These are phyloP conservation scores for Microdon myrmicae DNA, from an alignment of 2,888 invertebrate species.

Conservation along the genomic window DNA sequence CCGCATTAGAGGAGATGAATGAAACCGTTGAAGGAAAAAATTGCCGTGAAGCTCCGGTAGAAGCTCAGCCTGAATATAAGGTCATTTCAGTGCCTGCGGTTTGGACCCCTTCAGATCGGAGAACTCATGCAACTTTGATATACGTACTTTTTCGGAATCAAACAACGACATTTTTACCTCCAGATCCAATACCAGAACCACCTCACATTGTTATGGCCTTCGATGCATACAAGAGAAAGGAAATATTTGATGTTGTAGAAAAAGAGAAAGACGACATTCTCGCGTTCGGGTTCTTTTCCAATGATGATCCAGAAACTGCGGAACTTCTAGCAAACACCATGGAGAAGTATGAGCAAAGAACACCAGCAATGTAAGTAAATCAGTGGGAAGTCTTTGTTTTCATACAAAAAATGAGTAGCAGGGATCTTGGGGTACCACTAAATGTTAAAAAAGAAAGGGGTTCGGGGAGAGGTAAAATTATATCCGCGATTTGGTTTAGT, in stretches of 20 bases:
- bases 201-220: conserved; percentile 76
- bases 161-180: conserved; percentile 69
- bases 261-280: conserved; percentile 70
- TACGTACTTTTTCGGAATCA: conserved; percentile 69
- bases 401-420: no score
- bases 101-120: conserved; percentile 70
- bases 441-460: no score
- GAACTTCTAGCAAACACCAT: conserved; percentile 73
- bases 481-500: no score
- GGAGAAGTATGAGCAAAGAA: conserved; percentile 69
- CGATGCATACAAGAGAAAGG: conserved; percentile 74
- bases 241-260: conserved; percentile 70
- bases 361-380: conserved; percentile 58
- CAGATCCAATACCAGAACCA: conserved; percentile 72
- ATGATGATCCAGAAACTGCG: conserved; percentile 71
- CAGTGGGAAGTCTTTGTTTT: no score
- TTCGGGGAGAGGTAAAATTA: no score
- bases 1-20: no score
- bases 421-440: no score
- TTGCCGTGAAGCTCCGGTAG: conserved; percentile 65
- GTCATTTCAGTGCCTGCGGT: conserved; percentile 68
- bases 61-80: conserved; percentile 51
- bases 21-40: no score
- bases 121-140: conserved; percentile 70
- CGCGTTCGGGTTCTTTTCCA: conserved; percentile 77